Evolutionary conservation across 2,113 vertebrate genomes (phyloP).

Genomic region (Lycaon pictus): DNA sequence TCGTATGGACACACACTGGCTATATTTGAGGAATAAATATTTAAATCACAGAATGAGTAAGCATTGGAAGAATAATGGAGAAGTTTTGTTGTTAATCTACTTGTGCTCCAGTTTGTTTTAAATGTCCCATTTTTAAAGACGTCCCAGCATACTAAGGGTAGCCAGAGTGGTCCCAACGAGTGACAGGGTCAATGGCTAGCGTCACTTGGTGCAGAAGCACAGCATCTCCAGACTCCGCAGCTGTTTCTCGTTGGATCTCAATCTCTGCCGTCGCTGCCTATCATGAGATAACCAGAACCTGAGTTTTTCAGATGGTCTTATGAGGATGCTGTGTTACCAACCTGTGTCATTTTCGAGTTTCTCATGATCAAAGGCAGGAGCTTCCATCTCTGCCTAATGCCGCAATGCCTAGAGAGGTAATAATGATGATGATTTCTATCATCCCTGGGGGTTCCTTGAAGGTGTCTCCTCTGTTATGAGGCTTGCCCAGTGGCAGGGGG

Average conservation of each 20-base stretch:
- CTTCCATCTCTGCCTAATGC: background rate
- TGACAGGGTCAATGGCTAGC: background rate
- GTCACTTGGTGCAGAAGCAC: background rate
- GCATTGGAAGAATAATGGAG: background rate
- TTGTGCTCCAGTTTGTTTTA: conserved; percentile 28
- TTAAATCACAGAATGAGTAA: conserved; percentile 61
- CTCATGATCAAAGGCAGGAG: background rate
- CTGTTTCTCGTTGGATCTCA: background rate
- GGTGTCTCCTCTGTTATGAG: conserved; percentile 17
- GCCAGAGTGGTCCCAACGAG: background rate
- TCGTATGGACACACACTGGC: conserved; percentile 3
- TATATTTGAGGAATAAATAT: conserved; percentile 70
- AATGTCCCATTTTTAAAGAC: background rate
- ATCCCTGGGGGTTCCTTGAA: conserved; percentile 34
- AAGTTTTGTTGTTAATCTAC: conserved; percentile 45
- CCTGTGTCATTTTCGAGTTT: conserved; percentile 49
- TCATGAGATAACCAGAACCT: background rate
- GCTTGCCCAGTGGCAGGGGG: background rate
- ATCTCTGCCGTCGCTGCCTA: background rate
- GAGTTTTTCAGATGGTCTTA: background rate
- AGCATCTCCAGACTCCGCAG: background rate
- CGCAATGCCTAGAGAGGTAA: background rate
- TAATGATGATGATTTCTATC: conserved; percentile 51
- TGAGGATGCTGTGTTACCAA: background rate
- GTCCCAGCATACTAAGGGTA: background rate